These are phyloP conservation scores for Rhynchotus rufescens DNA, from an alignment of 2,797 vertebrate species.

Conservation along the genomic window DNA sequence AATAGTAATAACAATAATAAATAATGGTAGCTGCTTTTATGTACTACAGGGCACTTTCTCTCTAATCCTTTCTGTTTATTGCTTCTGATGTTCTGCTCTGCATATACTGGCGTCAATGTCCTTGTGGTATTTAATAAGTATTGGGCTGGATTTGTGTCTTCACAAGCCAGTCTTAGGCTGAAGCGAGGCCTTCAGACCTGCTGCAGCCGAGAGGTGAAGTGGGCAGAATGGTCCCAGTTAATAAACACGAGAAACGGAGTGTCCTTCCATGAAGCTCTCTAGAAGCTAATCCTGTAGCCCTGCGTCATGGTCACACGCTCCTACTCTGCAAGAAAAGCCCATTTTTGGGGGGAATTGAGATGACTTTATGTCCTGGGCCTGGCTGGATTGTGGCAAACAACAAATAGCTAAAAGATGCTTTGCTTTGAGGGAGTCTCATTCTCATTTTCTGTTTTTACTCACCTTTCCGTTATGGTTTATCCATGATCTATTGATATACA, in stretches of 20 bases:
- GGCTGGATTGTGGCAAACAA: not conserved
- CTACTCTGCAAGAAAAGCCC: not conserved
- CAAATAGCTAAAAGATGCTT: not conserved
- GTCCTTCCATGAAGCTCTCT: not conserved
- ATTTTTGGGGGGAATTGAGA: rapidly evolving
- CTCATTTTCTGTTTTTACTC: not conserved
- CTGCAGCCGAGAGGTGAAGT: not conserved
- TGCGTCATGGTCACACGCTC: not conserved
- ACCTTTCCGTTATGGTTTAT: not conserved
- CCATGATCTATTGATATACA: not conserved
- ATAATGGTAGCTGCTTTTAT: not conserved
- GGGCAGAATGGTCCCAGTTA: no score
- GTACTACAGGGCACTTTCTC: not conserved
- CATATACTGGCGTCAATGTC: not conserved
- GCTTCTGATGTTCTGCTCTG: not conserved
- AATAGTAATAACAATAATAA: not conserved
- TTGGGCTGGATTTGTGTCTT: not conserved
- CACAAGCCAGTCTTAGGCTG: not conserved
- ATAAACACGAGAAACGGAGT: not conserved
- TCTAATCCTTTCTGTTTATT: not conserved
- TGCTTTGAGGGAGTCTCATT: not conserved
- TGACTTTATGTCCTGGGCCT: not conserved
- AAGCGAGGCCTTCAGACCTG: not conserved
- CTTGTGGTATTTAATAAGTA: not conserved
- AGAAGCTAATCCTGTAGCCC: rapidly evolving